Evolutionary conservation across 2,888 invertebrate species (phyloP), one percentile per base, ranked within the genome.

Genomic region (Poecilus cupreus): DNA sequence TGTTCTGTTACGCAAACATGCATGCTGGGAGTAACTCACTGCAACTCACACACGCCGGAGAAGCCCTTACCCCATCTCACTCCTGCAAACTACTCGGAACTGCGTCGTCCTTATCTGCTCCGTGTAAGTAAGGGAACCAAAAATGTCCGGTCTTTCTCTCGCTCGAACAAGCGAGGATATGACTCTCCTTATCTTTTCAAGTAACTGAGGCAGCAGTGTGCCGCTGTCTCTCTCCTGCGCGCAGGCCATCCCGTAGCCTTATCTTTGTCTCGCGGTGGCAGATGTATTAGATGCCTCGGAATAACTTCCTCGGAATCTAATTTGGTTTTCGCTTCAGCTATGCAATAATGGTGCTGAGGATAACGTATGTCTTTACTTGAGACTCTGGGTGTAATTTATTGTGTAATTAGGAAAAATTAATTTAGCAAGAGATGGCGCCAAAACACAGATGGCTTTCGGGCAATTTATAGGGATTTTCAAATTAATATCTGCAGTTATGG

Each of bases 241-340:
- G 2, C 18, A 37, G 37, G 13, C 3, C 13, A 6, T 11, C 13
- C 18, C 1, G 37, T 68, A 6, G 8, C 18, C 4, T 16, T 16
- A 8, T 32, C 64, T 68, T 11, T 16, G 8, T 68, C 18, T 18
- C 8, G 18, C 37, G 64, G 64, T 68, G 64, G 64, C 64, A 68
- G 64, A 68, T 68, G 64, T 68, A 68, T 68, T 72, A 72, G 43
- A 76, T 76, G 51, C 76, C 54, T 51, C 32, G 76, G 54, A 76
- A 76, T 76, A 76, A 76, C 57, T 76, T 51, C 76, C 11, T 76
- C 32, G 76, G 76, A 76, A 76, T 76, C 76, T 76, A 76, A 76
- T 76, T 76, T 76, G 49, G 76, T 51, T 24, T 22, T 57, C 76
- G 76, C 76, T 54, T 76, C 76, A 51, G 51, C 76, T 51, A 76